phyloP scores from a whole-genome alignment of 2,113 vertebrate genomes.

The Actinemys pallida region DNA sequence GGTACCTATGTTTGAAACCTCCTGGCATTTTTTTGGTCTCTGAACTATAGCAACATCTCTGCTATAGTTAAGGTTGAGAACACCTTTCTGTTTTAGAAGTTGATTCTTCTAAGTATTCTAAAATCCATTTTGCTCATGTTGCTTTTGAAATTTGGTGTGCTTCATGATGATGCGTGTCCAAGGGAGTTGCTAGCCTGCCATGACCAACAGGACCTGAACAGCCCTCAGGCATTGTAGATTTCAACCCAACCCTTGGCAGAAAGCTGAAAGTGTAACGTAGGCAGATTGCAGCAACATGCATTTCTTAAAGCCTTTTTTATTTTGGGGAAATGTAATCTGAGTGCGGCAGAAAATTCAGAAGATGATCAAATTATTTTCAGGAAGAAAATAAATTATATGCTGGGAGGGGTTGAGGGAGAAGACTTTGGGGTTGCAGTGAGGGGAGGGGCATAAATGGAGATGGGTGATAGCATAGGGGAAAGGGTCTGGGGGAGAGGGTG shows the following conservation, averaged over 20 bases:
- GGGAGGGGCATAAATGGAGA: background rate
- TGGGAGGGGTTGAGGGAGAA: background rate
- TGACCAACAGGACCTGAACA: background rate
- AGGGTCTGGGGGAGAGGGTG: background rate
- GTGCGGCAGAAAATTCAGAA: background rate
- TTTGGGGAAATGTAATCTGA: background rate
- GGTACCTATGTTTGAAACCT: constrained; percentile 38
- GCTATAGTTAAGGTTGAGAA: background rate
- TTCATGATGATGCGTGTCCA: background rate
- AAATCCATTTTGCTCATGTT: background rate
- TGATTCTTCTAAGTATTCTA: background rate
- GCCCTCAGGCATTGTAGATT: background rate
- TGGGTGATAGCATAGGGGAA: background rate
- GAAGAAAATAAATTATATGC: background rate
- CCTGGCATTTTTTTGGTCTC: background rate
- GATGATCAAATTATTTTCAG: background rate
- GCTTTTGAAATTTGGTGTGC: background rate
- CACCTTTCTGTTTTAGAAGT: background rate
- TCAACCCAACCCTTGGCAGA: background rate
- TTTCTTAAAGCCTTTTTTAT: background rate
- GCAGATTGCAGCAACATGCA: background rate
- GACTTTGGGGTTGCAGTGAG: background rate
- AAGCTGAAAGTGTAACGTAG: background rate
- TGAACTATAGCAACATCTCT: background rate
- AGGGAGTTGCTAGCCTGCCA: background rate